Percentiles rank a stretch among this genome's conserved stretches.
Evolutionary conservation across 2,797 vertebrate genomes (phyloP).

Genomic region (Parotocinclus haroldoi): DNA sequence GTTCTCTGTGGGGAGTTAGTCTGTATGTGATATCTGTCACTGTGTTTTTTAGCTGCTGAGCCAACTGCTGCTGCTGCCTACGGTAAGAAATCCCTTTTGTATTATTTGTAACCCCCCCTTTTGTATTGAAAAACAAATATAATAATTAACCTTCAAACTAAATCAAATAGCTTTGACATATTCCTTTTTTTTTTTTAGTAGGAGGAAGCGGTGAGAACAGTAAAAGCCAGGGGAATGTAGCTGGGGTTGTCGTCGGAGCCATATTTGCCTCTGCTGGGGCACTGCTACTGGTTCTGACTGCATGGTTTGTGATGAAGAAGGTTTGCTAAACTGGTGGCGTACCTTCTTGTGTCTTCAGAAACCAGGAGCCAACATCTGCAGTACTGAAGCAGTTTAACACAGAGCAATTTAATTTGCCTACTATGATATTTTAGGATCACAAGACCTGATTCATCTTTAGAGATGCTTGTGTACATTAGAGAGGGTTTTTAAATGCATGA

Average conservation of each 20-base stretch:
- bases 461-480: too few species aligned
- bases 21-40: constrained; percentile 10
- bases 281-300: constrained; percentile 57
- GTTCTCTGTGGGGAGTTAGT: not conserved
- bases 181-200: constrained; percentile 29
- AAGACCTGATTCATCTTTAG: too few species aligned
- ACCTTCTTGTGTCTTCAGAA: constrained; percentile 43
- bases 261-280: constrained; percentile 60
- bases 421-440: not conserved
- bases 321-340: constrained; percentile 47
- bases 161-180: too few species aligned
- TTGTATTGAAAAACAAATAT: too few species aligned
- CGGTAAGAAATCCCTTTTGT: constrained; percentile 25
- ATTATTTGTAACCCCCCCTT: too few species aligned
- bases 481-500: too few species aligned
- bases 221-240: constrained; percentile 34
- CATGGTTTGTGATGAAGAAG: constrained; percentile 68
- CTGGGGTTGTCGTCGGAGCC: constrained; percentile 57
- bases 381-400: not conserved
- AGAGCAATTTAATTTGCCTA: not conserved
- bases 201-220: constrained; percentile 30
- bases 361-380: constrained; percentile 41
- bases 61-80: constrained; percentile 29
- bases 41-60: constrained; percentile 19
- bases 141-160: too few species aligned